Evolutionary conservation across 2,113 vertebrate species (phyloP), one percentile per base, ranked within the genome.

Genomic region (Dasypus novemcinctus): DNA sequence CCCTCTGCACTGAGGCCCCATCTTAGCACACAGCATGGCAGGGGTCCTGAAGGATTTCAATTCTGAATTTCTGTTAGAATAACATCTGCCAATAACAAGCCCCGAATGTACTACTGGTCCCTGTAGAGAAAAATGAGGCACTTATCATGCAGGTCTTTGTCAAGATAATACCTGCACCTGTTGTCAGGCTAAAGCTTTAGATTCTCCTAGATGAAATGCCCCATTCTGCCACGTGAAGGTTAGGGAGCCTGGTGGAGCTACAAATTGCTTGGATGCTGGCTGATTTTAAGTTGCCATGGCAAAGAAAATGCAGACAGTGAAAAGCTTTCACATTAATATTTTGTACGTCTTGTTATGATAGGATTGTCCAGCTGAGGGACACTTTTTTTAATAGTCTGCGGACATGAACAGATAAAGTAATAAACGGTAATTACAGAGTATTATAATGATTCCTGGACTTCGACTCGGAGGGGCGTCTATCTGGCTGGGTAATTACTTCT

Each of bases 241-340:
- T 97, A 98, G 95, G 66, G 95, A 97, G 15, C 38, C n/a, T 96
- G 79, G 96, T 54, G 97, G 97, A 98, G 97, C 97, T 98, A 98
- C 98, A 98, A 98, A 98, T 98, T 97, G 97, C 97, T 97, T 97
- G 89, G 97, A 98, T 98, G 97, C 95, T 95, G 81, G 96, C 95
- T 95, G 97, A 97, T 97, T 98, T 98, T 96, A 98, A 98, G 98
- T 99, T 98, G 98, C 98, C 98, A 98, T 98, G 98, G 98, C 96
- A 98, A 98, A 98, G 97, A 96, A 97, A 98, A 98, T 96, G 87
- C 96, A 98, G 97, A 98, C 98, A 98, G 98, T 96, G 97, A 94
- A 96, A 97, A 96, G 96, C 97, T 98, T 98, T 98, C 98, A 97
- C 97, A 95, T 97, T 97, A 98, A 97, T 98, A 95, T 97, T 95